Evolutionary conservation across 2,113 vertebrate species (phyloP).

Genomic region (Podarcis raffonei): DNA sequence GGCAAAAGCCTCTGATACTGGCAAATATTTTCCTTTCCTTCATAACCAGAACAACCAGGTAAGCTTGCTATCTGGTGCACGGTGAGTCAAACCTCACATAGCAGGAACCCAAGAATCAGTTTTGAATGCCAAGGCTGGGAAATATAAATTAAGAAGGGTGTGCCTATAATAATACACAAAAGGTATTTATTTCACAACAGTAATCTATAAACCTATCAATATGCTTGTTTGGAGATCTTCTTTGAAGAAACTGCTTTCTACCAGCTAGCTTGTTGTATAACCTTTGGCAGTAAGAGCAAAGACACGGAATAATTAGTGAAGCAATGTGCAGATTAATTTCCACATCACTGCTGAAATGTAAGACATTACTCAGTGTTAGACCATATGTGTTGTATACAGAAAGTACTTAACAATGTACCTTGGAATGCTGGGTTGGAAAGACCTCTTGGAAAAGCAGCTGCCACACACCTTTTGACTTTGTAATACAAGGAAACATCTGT

Average conservation of each 20-base stretch:
- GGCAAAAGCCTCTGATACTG: not conserved
- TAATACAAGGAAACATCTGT: too few relatives aligned
- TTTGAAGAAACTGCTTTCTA: not conserved
- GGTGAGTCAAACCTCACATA: not conserved
- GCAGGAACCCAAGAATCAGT: not conserved
- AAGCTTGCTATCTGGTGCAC: not conserved
- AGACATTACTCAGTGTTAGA: not conserved
- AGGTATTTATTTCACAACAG: not conserved
- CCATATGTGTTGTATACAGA: not conserved
- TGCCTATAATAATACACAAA: not conserved
- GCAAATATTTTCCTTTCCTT: not conserved
- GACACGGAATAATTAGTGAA: not conserved
- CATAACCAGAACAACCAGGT: not conserved
- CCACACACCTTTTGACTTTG: too few relatives aligned
- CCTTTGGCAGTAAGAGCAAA: not conserved
- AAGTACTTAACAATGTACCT: not conserved
- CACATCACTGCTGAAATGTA: not conserved
- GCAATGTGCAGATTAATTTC: not conserved
- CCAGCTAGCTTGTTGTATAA: not conserved
- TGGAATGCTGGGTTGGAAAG: not conserved
- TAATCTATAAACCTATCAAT: not conserved
- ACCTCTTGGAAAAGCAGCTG: too few relatives aligned
- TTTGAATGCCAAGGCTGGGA: not conserved
- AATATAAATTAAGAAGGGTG: not conserved
- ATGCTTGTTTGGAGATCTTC: not conserved